phyloP scores from a whole-genome alignment of 2,888 invertebrate species.

The Trimorus sp. region DNA sequence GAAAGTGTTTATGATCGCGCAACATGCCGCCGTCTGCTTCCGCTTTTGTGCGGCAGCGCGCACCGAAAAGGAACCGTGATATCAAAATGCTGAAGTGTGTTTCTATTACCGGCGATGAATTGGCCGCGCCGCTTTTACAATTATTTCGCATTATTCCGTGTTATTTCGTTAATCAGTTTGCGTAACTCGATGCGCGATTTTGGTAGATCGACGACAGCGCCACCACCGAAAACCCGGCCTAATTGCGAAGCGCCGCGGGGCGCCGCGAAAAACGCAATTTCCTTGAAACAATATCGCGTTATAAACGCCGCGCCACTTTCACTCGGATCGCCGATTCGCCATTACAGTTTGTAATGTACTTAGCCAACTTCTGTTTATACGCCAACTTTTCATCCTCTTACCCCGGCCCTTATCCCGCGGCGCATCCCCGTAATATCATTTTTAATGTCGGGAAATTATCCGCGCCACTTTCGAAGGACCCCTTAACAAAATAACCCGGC shows the following conservation, averaged over 20 bases:
- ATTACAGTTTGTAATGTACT: slow-evolving; percentile 81
- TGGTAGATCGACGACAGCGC: slow-evolving; percentile 31
- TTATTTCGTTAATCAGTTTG: slow-evolving; percentile 32
- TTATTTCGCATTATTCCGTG: slow-evolving; percentile 36
- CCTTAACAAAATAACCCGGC: slow-evolving; percentile 46
- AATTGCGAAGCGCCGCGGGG: slow-evolving; percentile 47
- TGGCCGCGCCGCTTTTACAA: slow-evolving; percentile 27
- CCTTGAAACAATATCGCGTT: slow-evolving; percentile 80
- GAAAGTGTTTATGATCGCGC: slow-evolving; percentile 80
- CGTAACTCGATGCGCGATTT: slow-evolving; percentile 35
- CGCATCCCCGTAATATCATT: slow-evolving; percentile 78
- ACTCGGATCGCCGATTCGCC: slow-evolving; percentile 75
- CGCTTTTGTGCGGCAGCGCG: slow-evolving; percentile 41
- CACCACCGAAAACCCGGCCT: slow-evolving; percentile 7
- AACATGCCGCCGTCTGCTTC: slow-evolving; percentile 76
- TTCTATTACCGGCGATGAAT: slow-evolving; percentile 41
- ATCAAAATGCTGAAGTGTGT: slow-evolving; percentile 52
- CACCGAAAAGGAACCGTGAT: slow-evolving; percentile 42
- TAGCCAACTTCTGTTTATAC: slow-evolving; percentile 81
- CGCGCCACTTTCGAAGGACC: slow-evolving; percentile 68
- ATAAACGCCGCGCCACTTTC: slow-evolving; percentile 77
- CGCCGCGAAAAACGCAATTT: slow-evolving; percentile 80
- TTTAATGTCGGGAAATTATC: slow-evolving; percentile 80
- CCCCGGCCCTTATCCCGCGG: slow-evolving; percentile 73
- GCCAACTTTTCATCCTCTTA: slow-evolving; percentile 77